phyloP scores from a whole-genome alignment of 1,140 invertebrate genomes.

The Vollenhovia emeryi region DNA sequence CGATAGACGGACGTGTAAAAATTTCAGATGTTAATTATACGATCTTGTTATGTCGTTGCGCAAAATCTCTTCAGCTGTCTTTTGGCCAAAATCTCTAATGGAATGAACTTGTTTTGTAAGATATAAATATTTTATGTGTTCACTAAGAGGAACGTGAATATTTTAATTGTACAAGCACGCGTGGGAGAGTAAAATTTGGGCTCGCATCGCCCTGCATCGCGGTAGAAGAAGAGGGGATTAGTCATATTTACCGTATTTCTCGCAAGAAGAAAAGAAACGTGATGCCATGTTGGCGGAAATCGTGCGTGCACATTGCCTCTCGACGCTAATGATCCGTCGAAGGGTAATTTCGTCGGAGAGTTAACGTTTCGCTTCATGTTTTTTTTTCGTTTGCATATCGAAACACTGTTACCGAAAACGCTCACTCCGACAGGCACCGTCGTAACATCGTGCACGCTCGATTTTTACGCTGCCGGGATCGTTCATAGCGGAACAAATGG shows the following conservation, averaged over 20 bases:
- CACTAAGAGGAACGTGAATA: neutral
- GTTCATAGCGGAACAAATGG: slow-evolving; percentile 39
- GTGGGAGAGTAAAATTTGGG: neutral
- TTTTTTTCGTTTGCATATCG: neutral
- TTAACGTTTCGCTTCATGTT: neutral
- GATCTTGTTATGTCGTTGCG: neutral
- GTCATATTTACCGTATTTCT: slow-evolving; percentile 4
- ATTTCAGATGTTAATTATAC: neutral
- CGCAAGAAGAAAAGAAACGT: neutral
- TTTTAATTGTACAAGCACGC: neutral
- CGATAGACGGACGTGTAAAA: neutral
- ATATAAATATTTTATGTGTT: neutral
- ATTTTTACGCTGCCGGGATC: slow-evolving; percentile 55
- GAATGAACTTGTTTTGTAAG: neutral
- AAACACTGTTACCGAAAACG: slow-evolving; percentile 26
- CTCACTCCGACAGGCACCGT: neutral
- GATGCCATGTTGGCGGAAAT: slow-evolving; percentile 19
- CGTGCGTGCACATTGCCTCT: neutral
- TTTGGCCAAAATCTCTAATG: neutral
- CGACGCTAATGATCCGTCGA: slow-evolving; percentile 13
- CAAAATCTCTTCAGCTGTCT: neutral
- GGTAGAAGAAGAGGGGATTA: neutral
- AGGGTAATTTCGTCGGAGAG: slow-evolving; percentile 16
- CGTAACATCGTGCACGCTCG: slow-evolving; percentile 4
- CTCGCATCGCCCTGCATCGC: neutral